A percentile compares a stretch with the other conserved stretches of the same genome.
Evolutionary conservation across 1,140 invertebrate species (phyloP).

Genomic region (Phthorimaea operculella): DNA sequence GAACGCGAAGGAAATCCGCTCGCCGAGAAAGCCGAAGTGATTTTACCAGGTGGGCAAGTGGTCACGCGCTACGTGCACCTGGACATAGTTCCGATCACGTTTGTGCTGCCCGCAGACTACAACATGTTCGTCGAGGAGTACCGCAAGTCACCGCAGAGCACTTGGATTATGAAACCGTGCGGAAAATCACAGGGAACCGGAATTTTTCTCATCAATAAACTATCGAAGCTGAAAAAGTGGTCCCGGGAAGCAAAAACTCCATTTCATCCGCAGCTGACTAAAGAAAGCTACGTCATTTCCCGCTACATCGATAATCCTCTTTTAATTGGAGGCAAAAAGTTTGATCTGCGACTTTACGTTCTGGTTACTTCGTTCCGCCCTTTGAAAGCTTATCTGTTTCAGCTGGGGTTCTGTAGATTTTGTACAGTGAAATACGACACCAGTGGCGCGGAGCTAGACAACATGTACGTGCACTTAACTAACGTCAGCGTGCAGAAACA

Average conservation of each 20-base stretch:
- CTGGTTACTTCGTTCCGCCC: conserved; percentile 85
- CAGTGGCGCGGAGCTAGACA: conserved; percentile 81
- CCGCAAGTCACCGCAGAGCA: conserved; percentile 90
- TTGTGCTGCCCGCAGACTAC: conserved; percentile 94
- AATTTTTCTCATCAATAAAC: conserved; percentile 90
- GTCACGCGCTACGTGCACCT: conserved; percentile 83
- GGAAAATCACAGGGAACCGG: conserved; percentile 90
- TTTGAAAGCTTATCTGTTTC: conserved; percentile 84
- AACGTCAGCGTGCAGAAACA: conserved; percentile 89
- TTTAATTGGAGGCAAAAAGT: conserved; percentile 89
- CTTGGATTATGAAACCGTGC: conserved; percentile 98
- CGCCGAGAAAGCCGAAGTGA: conserved; percentile 75
- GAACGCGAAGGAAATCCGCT: conserved; percentile 90
- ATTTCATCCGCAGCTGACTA: conserved; percentile 82
- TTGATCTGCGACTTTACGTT: conserved; percentile 86
- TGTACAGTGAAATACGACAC: conserved; percentile 86
- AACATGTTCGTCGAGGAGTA: conserved; percentile 98
- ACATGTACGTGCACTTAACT: conserved; percentile 90
- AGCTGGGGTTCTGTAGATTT: conserved; percentile 83
- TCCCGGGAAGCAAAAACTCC: conserved; percentile 83
- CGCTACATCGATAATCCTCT: conserved; percentile 88
- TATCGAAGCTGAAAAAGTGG: conserved; percentile 90
- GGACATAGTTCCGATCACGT: conserved; percentile 94
- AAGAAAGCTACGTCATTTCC: conserved; percentile 93
- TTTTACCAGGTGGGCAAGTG: conserved; percentile 71